Evolutionary conservation across 2,888 invertebrate genomes (phyloP), one percentile per base, ranked within the genome.

Genomic region (Tortricodes alternella): DNA sequence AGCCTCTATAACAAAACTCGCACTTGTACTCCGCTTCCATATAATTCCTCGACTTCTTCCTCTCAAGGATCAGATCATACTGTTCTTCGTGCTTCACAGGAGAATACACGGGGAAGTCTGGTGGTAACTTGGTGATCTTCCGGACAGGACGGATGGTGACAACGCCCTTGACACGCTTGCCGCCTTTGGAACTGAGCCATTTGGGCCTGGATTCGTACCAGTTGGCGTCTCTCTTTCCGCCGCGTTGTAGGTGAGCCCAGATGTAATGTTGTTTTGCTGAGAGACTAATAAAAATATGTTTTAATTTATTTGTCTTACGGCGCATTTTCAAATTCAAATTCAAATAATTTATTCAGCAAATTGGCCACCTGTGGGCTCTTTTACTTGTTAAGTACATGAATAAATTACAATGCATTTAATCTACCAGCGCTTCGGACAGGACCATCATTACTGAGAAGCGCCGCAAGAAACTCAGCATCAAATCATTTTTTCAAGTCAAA

Each of bases 241-340:
- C 74, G 16, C 78, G 77, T 53, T 83, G 79, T 35, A 85, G 63
- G 53, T 89, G 89, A 1, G 70, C 62, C 70, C 74, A 73, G 16
- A 84, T 79, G 64, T 66, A 89, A 61, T 89, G 89, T 16, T 84
- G 80, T 60, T 88, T 89, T 1, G 89, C 89, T 64, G 83, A 73
- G 15, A 72, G 68, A 59, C 89, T 89, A 70, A 6, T 9, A 37
- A n/a, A n/a, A n/a, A n/a, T n/a, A n/a, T n/a, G n/a, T n/a, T n/a
- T n/a, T n/a, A n/a, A n/a, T n/a, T n/a, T n/a, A n/a, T n/a, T n/a
- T n/a, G n/a, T n/a, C n/a, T n/a, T n/a, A n/a, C n/a, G n/a, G n/a
- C n/a, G n/a, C n/a, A n/a, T n/a, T n/a, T n/a, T n/a, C n/a, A n/a
- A n/a, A n/a, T n/a, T n/a, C n/a, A n/a, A n/a, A n/a, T n/a, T n/a